Evolutionary conservation across 2,888 invertebrate genomes (phyloP).

Genomic region (Encarsia formosa): DNA sequence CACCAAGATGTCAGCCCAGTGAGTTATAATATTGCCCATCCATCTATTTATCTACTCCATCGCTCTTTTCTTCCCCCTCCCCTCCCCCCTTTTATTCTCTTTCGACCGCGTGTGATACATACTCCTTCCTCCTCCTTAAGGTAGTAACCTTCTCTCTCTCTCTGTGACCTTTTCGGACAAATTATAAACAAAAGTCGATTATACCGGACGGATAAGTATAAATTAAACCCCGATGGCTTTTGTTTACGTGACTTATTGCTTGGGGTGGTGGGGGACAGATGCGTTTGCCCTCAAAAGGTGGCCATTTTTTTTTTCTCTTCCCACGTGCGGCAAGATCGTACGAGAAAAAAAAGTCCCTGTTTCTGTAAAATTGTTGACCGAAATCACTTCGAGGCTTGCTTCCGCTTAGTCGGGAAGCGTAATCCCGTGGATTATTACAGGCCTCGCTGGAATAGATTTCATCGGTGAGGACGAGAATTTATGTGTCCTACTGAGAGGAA

Average conservation of each 20-base stretch:
- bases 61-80: conserved; percentile 35
- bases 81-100: conserved; percentile 28
- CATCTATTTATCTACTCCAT: conserved; percentile 52
- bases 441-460: no score
- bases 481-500: no score
- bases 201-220: conserved; percentile 27
- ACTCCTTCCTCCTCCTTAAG: neutral
- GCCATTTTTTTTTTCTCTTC: no score
- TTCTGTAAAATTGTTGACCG: no score
- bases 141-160: neutral
- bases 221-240: conserved; percentile 25
- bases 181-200: conserved; percentile 27
- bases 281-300: no score
- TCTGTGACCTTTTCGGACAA: conserved; percentile 22
- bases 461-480: no score
- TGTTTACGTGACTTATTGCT: neutral
- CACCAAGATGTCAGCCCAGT: conserved; percentile 52
- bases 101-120: conserved; percentile 14
- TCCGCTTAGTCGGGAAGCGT: no score
- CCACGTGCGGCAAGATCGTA: no score
- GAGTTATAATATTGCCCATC: conserved; percentile 54
- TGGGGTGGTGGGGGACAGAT: no score
- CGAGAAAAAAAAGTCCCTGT: no score
- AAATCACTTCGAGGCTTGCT: no score
- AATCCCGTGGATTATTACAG: no score